Conservation (phyloP, 92 coral and sea anemone genomes). For the Micromussa lordhowensis region DNA sequence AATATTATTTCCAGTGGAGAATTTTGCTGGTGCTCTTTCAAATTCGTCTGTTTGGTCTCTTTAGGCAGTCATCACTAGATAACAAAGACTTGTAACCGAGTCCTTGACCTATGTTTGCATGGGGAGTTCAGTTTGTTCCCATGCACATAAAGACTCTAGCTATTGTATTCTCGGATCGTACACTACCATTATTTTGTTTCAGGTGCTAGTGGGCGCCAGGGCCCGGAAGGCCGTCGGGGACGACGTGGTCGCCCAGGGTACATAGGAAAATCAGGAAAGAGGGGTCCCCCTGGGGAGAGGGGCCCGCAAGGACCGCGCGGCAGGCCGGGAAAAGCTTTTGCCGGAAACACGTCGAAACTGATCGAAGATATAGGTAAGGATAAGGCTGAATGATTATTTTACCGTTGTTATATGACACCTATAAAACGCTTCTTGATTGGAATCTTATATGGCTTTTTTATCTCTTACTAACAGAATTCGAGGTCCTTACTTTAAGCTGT, state of each 20-base stretch:
- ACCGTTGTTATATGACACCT: neutral
- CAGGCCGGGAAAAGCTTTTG: constrained; percentile 72
- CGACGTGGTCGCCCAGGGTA: constrained; percentile 68
- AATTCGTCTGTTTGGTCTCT: neutral
- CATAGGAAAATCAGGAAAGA: constrained; percentile 77
- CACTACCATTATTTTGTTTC: neutral
- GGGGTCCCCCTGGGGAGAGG: constrained; percentile 74
- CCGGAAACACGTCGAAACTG: constrained; percentile 72
- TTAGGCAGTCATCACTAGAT: neutral
- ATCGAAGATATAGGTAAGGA: constrained; percentile 66
- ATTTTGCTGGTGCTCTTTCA: no score
- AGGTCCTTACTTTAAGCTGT: no score
- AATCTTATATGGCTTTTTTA: no score
- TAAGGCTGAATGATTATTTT: neutral
- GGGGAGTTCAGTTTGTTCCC: neutral
- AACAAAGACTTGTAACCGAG: neutral
- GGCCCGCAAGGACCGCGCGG: constrained; percentile 78
- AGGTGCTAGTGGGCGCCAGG: constrained; percentile 79
- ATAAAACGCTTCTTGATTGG: neutral
- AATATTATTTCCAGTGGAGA: neutral
- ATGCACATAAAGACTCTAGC: neutral
- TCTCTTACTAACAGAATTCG: no score
- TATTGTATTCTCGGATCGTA: neutral
- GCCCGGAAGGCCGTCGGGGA: constrained; percentile 69
- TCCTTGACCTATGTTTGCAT: neutral